Base-by-base conservation (phyloP, 2,113 vertebrate genomes). In the Sturnira hondurensis region DNA sequence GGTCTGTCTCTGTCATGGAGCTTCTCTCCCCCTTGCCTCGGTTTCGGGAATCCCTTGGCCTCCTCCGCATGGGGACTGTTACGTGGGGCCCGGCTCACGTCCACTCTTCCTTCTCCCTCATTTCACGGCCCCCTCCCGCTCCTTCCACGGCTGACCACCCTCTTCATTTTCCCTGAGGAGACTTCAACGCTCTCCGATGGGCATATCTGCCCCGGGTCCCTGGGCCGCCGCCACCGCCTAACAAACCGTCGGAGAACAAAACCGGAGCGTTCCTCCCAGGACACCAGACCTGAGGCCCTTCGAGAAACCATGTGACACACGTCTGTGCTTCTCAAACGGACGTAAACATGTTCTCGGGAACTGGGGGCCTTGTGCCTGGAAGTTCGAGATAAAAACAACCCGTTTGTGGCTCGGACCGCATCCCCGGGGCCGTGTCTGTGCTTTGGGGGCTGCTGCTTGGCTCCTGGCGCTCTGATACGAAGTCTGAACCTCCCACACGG, bases 381-480 rank as follows among this genome's bases (percentile, higher is more conserved):
- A 95, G 50, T 80, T 19, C 67, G 28, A 82, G 76, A 91, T 81
- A 95, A 96, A 96, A 96, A 94, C 54, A 84, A 65, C 63, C 47
- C n/a, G n/a, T n/a, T 93, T 54, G 50, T 63, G 47, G 17, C 19
- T 45, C 47, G 76, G 83, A 76, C 54, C 28, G n/a, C 4, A 20
- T 92, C 4, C 38, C 63, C 43, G 52, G 76, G 43, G 76, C 9
- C 38, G 24, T 7, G 8, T 20, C 10, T 52, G 26, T 63, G 19
- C 19, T 83, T 43, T 38, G n/a, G 84, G 61, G 38, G 17, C 38
- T 14, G 24, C 43, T 61, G 28, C 22, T 58, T 73, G 77, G 20
- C 2, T 16, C 13, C 54, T 45, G 6, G 10, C 17, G 8, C 33
- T 93, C 13, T 65, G 47, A 50, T 24, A 22, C 20, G 36, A 1